A percentile compares a stretch with the other conserved stretches of the same genome.
phyloP scores from a whole-genome alignment of 2,888 invertebrate species.

The Drosophila birchii region DNA sequence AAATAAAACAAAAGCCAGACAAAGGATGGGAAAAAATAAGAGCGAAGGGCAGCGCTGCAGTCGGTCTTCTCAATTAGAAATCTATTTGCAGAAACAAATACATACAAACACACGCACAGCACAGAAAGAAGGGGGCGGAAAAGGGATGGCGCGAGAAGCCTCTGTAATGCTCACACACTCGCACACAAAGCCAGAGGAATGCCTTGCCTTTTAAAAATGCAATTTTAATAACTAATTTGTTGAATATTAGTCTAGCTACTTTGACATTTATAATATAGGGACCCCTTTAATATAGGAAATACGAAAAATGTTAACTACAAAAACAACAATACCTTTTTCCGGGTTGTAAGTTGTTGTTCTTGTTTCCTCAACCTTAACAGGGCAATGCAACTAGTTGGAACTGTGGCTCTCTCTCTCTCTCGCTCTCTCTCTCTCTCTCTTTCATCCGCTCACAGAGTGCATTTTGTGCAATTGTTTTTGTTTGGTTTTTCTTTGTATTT shows the following conservation, averaged over 20 bases:
- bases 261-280: not conserved
- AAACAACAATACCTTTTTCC: constrained; percentile 7
- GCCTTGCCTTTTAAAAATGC: constrained; percentile 11
- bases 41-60: constrained; percentile 5
- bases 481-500: constrained; percentile 1
- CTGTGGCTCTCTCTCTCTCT: not conserved
- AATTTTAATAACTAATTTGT: constrained; percentile 1
- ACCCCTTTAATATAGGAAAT: not conserved
- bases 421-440: not conserved
- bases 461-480: constrained; percentile 32
- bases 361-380: constrained; percentile 17
- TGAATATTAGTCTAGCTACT: not conserved
- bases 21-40: constrained; percentile 10
- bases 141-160: constrained; percentile 25
- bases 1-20: constrained; percentile 13
- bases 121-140: not conserved
- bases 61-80: constrained; percentile 39
- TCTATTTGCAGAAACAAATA: constrained; percentile 39
- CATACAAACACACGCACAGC: not conserved
- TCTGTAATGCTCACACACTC: constrained; percentile 26
- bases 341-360: constrained; percentile 4
- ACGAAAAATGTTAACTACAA: constrained; percentile 8
- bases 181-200: constrained; percentile 15
- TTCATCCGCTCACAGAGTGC: constrained; percentile 2
- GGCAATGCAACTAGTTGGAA: constrained; percentile 46